Base-by-base conservation (phyloP, 1,140 invertebrate species). In the Daktulosphaira vitifoliae region DNA sequence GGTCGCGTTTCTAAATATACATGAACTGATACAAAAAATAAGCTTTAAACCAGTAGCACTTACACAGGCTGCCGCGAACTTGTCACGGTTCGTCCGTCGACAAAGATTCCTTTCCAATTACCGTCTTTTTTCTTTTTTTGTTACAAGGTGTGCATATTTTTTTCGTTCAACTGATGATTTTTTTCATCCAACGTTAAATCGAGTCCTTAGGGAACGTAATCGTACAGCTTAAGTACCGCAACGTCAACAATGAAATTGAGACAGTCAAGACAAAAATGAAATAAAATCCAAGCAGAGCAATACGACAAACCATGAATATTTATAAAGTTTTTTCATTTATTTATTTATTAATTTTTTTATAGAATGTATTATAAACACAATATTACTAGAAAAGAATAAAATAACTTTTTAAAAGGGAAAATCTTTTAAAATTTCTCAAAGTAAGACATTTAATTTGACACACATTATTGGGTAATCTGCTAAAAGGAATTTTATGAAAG, bases 21-120 rank as follows among this genome's bases (percentile, higher is more conserved):
- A 11, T 33, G 29, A 6, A 33, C 11, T 6, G 5, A 33, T 33
- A 11, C 11, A 33, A 6, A 33, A 5, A 33, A 33, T 11, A 6
- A 5, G 5, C 5, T 11, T 11, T 33, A 6, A 33, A 33, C 15
- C 29, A 15, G n/a, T 8, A 8, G 54, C 42, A n/a, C 39, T 56
- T 42, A 26, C 42, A 39, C 53, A 37, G 38, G n/a, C 39, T 18
- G 20, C 52, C 20, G 39, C 38, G 42, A 48, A 48, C 56, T 62
- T 62, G 56, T 62, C 56, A 62, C 56, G 56, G 56, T 62, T 22
- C 42, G 56, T 62, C 56, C 16, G 39, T 59, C 38, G 25, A 59
- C 53, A 25, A 37, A 62, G 42, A 62, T 62, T 42, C 18, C 16
- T 9, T 33, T 23, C 56, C 26, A 48, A 62, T 48, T 62, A 37